These are phyloP conservation scores for Selene dorsalis DNA, from an alignment of 2,797 vertebrate species.

Conservation along the genomic window DNA sequence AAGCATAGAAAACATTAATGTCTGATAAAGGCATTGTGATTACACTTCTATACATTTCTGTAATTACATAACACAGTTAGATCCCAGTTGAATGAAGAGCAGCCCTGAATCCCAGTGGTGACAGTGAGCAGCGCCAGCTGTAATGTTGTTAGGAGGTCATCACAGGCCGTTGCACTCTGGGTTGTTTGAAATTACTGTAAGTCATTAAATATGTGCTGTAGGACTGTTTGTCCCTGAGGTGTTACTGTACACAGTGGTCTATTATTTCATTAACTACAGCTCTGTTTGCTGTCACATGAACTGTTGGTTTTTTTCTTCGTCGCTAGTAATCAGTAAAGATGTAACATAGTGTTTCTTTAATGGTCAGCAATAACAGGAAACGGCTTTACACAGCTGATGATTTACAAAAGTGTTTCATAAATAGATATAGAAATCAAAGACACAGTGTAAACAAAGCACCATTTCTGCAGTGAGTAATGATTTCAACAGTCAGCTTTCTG, in stretches of 20 bases:
- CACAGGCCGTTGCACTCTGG: constrained; percentile 48
- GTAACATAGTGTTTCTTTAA: not conserved
- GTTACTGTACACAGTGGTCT: not conserved
- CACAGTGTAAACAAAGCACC: not conserved
- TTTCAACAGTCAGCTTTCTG: not conserved
- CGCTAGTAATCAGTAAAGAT: not conserved
- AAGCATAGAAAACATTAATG: not conserved
- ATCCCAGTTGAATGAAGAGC: constrained; percentile 22
- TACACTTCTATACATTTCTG: constrained; percentile 16
- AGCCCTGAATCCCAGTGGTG: constrained; percentile 35
- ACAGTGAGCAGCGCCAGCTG: constrained; percentile 43
- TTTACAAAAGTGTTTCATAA: constrained; percentile 52
- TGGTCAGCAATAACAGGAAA: constrained; percentile 10
- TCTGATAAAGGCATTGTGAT: not conserved
- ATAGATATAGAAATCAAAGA: not conserved
- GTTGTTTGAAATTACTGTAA: constrained; percentile 46
- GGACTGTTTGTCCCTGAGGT: constrained; percentile 28
- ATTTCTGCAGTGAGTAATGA: not conserved
- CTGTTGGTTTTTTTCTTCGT: not conserved
- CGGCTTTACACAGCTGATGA: constrained; percentile 24
- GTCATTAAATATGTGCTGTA: constrained; percentile 40
- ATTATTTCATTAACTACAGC: constrained; percentile 9
- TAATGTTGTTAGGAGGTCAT: constrained; percentile 46
- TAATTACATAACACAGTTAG: constrained; percentile 44
- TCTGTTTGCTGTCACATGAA: not conserved